A percentile compares a stretch with the other conserved stretches of the same genome.
These are phyloP conservation scores for Drosophila melanogaster DNA, from an alignment of 1,140 invertebrate species.

Conservation along the genomic window Release_6_plus_ISO1_MT NT_033777.3:21891501-21892000, in stretches of 20 bases:
- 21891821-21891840: conserved; percentile 8
- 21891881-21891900: conserved; percentile 34
- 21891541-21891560: no score
- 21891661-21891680: no score
- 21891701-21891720: conserved; percentile 13
- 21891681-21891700: conserved; percentile 3
- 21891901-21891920: conserved; percentile 57
- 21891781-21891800: conserved; percentile 53
- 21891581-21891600: no score
- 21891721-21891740: conserved; percentile 52
- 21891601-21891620: no score
- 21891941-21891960: conserved; percentile 62
- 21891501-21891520: no score
- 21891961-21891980: conserved; percentile 17
- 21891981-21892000: conserved; percentile 59
- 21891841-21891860: conserved; percentile 59
- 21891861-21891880: conserved; percentile 77
- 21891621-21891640: no score
- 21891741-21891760: conserved; percentile 30
- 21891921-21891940: conserved; percentile 76
- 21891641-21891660: no score
- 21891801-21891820: conserved; percentile 20
- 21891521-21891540: no score
- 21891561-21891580: no score
- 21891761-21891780: conserved; percentile 35